Evolutionary conservation across 2,888 invertebrate species (phyloP).

Genomic region (Tenthredo amoena): DNA sequence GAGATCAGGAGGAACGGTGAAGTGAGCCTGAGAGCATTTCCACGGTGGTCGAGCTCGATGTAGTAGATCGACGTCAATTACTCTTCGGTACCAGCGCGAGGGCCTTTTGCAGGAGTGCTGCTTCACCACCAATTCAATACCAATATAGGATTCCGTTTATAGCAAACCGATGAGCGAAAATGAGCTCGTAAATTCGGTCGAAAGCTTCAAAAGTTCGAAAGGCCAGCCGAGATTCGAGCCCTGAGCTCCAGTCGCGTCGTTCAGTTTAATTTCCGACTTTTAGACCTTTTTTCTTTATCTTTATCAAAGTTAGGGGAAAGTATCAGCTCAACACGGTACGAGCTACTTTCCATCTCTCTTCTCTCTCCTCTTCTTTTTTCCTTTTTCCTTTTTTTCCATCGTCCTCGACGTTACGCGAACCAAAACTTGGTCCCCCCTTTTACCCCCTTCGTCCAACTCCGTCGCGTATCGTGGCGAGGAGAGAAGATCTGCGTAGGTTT

Average conservation of each 20-base stretch:
- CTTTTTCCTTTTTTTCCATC: not conserved
- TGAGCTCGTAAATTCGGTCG: not conserved
- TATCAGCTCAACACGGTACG: conserved; percentile 27
- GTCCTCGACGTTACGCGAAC: not conserved
- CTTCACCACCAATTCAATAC: conserved; percentile 26
- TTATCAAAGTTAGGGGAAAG: not conserved
- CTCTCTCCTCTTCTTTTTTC: not conserved
- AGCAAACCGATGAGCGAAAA: conserved; percentile 35
- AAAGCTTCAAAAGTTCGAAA: not conserved
- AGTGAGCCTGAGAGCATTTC: conserved; percentile 23
- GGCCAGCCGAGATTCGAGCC: not conserved
- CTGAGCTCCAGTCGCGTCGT: not conserved
- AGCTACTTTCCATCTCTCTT: conserved; percentile 13
- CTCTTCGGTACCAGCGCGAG: conserved; percentile 16
- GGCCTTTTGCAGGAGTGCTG: not conserved
- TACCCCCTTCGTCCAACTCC: not conserved
- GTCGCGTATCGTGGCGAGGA: not conserved
- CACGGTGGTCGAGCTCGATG: conserved; percentile 32
- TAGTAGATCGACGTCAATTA: conserved; percentile 48
- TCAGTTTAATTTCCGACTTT: not conserved
- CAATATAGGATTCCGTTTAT: conserved; percentile 2
- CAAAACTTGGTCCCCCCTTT: not conserved
- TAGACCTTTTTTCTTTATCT: not conserved
- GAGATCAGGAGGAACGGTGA: not conserved
- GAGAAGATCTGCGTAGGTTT: conserved; percentile 1